Conservation (phyloP, 2,797 vertebrate genomes). For the Erethizon dorsatum region DNA sequence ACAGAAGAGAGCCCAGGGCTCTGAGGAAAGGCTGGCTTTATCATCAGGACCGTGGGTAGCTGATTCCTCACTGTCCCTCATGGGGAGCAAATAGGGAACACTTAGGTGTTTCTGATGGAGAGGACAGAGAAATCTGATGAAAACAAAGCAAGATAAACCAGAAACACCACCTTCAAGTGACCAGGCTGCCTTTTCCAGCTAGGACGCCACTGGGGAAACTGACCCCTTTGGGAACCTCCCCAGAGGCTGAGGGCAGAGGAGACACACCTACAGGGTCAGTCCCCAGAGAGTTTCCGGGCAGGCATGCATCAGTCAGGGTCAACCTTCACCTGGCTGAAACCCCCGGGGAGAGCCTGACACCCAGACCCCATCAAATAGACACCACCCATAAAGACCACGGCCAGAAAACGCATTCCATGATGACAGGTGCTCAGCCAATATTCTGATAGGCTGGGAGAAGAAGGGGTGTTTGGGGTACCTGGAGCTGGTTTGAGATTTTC, state of each 20-base stretch:
- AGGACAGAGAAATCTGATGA: conserved; percentile 67
- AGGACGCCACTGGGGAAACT: neutral
- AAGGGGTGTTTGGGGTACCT: fast-evolving
- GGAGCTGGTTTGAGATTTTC: neutral
- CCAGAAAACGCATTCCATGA: neutral
- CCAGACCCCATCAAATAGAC: neutral
- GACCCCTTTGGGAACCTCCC: conserved; percentile 50
- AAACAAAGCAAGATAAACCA: conserved; percentile 81
- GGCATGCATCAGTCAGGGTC: neutral
- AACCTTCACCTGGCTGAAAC: neutral
- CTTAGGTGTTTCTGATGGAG: conserved; percentile 23
- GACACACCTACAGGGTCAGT: conserved; percentile 18
- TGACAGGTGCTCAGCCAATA: fast-evolving
- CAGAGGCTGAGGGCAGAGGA: conserved; percentile 11
- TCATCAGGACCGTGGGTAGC: neutral
- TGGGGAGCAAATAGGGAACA: neutral
- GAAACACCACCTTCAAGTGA: conserved; percentile 76
- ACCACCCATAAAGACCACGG: neutral
- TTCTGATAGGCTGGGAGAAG: neutral
- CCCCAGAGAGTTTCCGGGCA: neutral
- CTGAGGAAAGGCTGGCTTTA: neutral
- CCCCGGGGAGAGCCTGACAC: neutral
- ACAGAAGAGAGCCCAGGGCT: neutral
- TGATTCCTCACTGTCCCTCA: neutral
- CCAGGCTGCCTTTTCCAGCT: conserved; percentile 61